Conservation (phyloP, 2,797 vertebrate species). For the Chelidonichthys spinosus region DNA sequence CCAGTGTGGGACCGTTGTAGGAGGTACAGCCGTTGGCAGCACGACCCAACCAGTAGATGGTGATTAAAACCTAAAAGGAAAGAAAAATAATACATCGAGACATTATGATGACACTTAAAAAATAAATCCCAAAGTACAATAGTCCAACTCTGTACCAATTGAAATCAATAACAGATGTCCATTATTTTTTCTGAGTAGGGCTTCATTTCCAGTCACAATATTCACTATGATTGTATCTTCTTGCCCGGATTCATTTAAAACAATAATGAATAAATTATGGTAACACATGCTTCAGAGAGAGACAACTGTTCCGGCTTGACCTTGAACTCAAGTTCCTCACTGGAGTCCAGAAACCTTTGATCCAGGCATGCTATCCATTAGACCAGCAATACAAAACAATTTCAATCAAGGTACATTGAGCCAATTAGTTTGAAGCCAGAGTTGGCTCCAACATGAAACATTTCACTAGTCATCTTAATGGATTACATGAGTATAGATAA, state of each 20-base stretch:
- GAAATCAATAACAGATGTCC: not conserved
- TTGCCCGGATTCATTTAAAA: not conserved
- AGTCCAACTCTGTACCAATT: not conserved
- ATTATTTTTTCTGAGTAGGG: not conserved
- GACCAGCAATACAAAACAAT: constrained; percentile 13
- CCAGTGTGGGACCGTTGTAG: constrained; percentile 93
- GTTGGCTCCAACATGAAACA: no score
- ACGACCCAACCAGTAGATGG: constrained; percentile 97
- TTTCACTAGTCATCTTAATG: no score
- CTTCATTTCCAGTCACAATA: not conserved
- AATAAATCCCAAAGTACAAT: not conserved
- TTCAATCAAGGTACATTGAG: not conserved
- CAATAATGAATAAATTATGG: not conserved
- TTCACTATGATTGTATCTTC: not conserved
- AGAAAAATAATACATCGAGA: constrained; percentile 25
- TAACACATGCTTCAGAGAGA: not conserved
- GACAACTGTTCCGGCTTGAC: not conserved
- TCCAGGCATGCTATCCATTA: constrained; percentile 6
- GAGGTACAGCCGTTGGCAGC: constrained; percentile 91
- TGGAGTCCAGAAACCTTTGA: constrained; percentile 4
- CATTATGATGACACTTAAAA: constrained; percentile 1
- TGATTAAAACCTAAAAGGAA: constrained; percentile 91
- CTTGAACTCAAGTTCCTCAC: not conserved
- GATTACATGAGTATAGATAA: no score
- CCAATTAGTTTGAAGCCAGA: not conserved